These are phyloP conservation scores for Ornithoptera alexandrae DNA, from an alignment of 2,888 invertebrate genomes.

Conservation along the genomic window DNA sequence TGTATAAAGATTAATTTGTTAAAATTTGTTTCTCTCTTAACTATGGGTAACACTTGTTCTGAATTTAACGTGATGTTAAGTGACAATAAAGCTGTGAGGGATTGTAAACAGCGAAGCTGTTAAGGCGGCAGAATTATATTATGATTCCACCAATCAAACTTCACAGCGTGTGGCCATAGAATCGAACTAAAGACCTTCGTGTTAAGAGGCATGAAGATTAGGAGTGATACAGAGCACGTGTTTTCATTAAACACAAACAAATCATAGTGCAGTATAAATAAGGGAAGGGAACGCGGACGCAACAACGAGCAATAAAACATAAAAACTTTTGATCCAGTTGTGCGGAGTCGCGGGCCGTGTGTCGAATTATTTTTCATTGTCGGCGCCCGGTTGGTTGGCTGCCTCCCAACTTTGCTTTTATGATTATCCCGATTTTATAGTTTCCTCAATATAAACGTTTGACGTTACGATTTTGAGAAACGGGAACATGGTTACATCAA, in stretches of 20 bases:
- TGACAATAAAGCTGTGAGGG: too few relatives aligned
- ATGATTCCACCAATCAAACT: too few relatives aligned
- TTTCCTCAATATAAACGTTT: slow-evolving; percentile 74
- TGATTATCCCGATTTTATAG: slow-evolving; percentile 75
- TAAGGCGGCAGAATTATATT: too few relatives aligned
- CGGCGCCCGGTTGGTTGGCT: slow-evolving; percentile 63
- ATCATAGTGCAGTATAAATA: slow-evolving; percentile 24
- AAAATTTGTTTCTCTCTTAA: too few relatives aligned
- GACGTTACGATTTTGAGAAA: slow-evolving; percentile 52
- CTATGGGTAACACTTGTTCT: too few relatives aligned
- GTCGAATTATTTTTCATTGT: slow-evolving; percentile 76
- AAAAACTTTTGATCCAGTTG: slow-evolving; percentile 47
- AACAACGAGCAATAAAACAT: slow-evolving; percentile 47
- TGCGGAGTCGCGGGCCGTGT: slow-evolving; percentile 44
- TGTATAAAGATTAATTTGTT: too few relatives aligned
- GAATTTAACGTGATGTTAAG: too few relatives aligned
- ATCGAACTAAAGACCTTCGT: too few relatives aligned
- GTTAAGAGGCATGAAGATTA: not conserved
- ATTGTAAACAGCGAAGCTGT: too few relatives aligned
- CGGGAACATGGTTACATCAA: slow-evolving; percentile 37
- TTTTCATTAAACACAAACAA: slow-evolving; percentile 16
- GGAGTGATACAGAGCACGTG: not conserved
- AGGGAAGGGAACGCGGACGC: slow-evolving; percentile 39
- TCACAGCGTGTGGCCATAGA: too few relatives aligned
- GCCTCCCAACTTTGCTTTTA: slow-evolving; percentile 71